Evolutionary conservation across 2,113 vertebrate genomes (phyloP).

Genomic region (Tragulus kanchil): DNA sequence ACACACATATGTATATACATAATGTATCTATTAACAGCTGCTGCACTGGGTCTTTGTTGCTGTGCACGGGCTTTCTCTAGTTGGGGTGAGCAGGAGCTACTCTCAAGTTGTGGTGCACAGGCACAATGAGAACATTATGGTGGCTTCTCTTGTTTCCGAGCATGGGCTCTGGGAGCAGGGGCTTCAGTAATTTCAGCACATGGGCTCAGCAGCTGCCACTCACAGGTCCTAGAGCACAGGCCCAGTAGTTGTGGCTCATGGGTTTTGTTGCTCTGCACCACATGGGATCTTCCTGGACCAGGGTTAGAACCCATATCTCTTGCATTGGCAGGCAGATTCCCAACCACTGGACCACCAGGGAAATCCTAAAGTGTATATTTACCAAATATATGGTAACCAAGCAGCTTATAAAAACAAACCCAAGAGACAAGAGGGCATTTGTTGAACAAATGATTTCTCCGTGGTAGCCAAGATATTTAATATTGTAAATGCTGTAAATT

Average conservation of each 20-base stretch:
- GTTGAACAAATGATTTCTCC: conserved; percentile 3
- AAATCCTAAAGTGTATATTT: not conserved
- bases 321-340: not conserved
- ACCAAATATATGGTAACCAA: not conserved
- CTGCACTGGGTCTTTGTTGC: not conserved
- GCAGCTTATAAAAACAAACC: not conserved
- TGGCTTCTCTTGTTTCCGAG: not conserved
- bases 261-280: not conserved
- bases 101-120: not conserved
- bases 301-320: not conserved
- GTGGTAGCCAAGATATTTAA: not conserved
- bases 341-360: not conserved
- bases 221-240: not conserved
- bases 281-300: not conserved
- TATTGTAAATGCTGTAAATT: not conserved
- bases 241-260: rapidly evolving
- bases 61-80: not conserved
- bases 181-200: too few species aligned
- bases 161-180: not conserved
- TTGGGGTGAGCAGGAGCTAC: not conserved
- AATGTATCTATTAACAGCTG: not conserved
- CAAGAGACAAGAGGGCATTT: not conserved
- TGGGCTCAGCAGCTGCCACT: not conserved
- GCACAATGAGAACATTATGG: not conserved
- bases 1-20: not conserved